A percentile compares a stretch with the other conserved stretches of the same genome.
phyloP scores from a whole-genome alignment of 2,113 vertebrate genomes.

The Phalacrocorax aristotelis region DNA sequence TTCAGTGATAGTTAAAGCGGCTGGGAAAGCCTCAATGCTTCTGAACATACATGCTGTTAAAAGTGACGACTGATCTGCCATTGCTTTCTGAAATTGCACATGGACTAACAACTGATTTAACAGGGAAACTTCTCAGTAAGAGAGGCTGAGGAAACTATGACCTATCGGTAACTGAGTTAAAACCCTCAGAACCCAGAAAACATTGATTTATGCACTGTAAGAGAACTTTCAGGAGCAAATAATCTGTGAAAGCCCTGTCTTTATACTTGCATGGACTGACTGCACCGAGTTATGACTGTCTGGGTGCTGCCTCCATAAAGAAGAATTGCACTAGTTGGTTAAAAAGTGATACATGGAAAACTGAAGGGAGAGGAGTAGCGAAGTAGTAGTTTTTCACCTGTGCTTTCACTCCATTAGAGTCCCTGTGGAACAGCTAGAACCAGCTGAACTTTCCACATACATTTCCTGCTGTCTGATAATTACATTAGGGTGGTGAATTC shows the following conservation, averaged over 20 bases:
- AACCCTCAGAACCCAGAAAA: not conserved
- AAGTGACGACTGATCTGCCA: not conserved
- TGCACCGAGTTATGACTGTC: not conserved
- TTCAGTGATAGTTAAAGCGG: not conserved
- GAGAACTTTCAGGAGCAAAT: not conserved
- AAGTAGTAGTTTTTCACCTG: not conserved
- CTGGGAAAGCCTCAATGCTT: not conserved
- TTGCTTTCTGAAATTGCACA: not conserved
- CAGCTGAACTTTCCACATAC: conserved; percentile 10
- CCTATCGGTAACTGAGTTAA: not conserved
- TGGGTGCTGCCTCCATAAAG: not conserved
- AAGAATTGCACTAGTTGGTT: not conserved
- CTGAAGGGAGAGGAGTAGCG: not conserved
- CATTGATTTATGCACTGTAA: not conserved
- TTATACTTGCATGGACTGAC: not conserved
- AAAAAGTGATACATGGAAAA: not conserved
- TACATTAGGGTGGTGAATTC: conserved; percentile 58
- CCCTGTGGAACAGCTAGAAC: not conserved
- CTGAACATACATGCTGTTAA: not conserved
- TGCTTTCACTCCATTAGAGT: not conserved
- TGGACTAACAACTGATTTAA: not conserved
- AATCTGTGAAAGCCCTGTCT: not conserved
- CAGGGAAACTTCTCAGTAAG: not conserved
- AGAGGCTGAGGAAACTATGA: not conserved
- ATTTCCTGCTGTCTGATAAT: conserved; percentile 48